Evolutionary conservation across 2,888 invertebrate species (phyloP).

Genomic region (Mantis religiosa): DNA sequence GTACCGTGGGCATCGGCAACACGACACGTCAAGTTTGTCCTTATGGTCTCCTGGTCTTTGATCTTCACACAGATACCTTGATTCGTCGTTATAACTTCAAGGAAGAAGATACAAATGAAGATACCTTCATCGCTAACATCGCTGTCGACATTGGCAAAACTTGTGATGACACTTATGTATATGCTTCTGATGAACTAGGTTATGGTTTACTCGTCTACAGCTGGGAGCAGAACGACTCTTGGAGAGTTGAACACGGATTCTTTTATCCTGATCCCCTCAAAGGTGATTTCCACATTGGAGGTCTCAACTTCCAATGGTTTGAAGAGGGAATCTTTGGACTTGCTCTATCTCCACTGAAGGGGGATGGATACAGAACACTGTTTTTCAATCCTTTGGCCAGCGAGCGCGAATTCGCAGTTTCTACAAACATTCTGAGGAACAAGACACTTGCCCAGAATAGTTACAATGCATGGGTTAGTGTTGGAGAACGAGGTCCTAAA

Average conservation of each 20-base stretch:
- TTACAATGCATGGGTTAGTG: conserved; percentile 59
- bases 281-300: conserved; percentile 69
- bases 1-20: conserved; percentile 75
- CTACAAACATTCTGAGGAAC: conserved; percentile 67
- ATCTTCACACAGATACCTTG: conserved; percentile 66
- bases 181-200: conserved; percentile 77
- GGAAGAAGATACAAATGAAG: conserved; percentile 67
- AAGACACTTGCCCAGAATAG: conserved; percentile 62
- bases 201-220: conserved; percentile 78
- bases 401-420: conserved; percentile 72
- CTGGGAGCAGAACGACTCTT: conserved; percentile 69
- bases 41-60: conserved; percentile 72
- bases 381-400: conserved; percentile 78
- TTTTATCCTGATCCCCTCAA: conserved; percentile 77
- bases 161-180: conserved; percentile 74
- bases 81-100: conserved; percentile 59
- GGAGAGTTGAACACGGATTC: conserved; percentile 67
- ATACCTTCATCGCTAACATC: conserved; percentile 82
- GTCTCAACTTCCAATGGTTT: conserved; percentile 81
- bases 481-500: conserved; percentile 57
- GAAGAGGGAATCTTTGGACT: conserved; percentile 79
- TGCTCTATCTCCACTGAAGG: conserved; percentile 61
- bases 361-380: conserved; percentile 65
- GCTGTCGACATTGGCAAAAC: conserved; percentile 69
- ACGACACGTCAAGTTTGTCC: conserved; percentile 75